Evolutionary conservation across 1,140 invertebrate species (phyloP), one percentile per base, ranked within the genome.

Genomic region (Drosophila sechellia): DNA sequence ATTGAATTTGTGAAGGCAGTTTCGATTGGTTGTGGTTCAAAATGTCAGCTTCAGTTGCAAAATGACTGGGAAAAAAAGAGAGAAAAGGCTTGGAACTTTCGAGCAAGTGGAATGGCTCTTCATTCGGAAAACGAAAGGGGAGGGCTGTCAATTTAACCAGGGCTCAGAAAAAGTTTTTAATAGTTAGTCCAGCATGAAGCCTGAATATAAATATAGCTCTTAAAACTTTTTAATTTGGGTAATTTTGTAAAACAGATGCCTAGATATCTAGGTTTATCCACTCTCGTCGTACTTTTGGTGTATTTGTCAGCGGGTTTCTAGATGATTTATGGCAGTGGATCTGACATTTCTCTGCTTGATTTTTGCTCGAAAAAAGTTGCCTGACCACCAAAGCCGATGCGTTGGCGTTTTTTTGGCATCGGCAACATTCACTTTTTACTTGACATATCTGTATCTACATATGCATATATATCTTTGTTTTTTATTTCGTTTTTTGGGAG

Each of bases 1-100:
- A 60, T 83, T 81, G 80, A 79, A 85, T 85, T 79, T 80, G 85
- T 85, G 65, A 86, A 61, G 81, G 48, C 73, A 72, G 37, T 11
- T 46, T 58, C 53, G 69, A 70, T 72, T 70, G 65, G 53, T 17
- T 31, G 31, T 39, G 43, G 53, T 46, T 65, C 46, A 65, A 68
- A 68, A 69, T 71, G 68, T 70, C 66, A 70, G 54, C 52, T 71
- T 64, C 68, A 71, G 68, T 43, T 64, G 58, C 5, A 42, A 40
- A 17, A 31, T 31, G 40, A 20, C 31, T 22, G 27, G 27, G 12
- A 13, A 12, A 17, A 6, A 39, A n/a, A 20, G 11, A 17, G 15
- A 11, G 31, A 10, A 12, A 27, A 15, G 12, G 20, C 12, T 22
- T 46, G 20, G 12, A 46, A 22, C n/a, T 27, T 22, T 6, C 17